Conservation (phyloP, 2,797 vertebrate genomes). For the Scomberomorus guttatus region DNA sequence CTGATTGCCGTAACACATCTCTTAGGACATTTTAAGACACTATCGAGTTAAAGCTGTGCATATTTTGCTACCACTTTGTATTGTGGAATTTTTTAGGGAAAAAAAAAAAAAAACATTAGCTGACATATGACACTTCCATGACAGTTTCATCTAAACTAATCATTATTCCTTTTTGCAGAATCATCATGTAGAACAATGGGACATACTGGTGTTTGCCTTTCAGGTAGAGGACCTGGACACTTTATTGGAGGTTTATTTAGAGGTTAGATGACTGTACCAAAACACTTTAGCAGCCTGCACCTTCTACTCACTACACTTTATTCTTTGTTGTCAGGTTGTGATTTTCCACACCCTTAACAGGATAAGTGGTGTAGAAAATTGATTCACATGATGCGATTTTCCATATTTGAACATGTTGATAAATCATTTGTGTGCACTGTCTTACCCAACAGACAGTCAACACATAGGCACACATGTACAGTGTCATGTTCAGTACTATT, state of each 20-base stretch:
- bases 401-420: neutral
- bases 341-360: constrained; percentile 11
- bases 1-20: constrained; percentile 70
- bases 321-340: constrained; percentile 13
- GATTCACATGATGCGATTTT: constrained; percentile 15
- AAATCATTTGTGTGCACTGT: neutral
- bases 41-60: constrained; percentile 39
- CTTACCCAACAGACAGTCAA: neutral
- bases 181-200: constrained; percentile 5
- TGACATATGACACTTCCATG: neutral
- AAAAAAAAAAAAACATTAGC: neutral
- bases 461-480: neutral
- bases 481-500: neutral
- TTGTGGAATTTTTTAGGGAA: neutral
- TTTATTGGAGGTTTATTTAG: neutral
- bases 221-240: constrained; percentile 34
- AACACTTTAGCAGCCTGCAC: constrained; percentile 47
- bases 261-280: constrained; percentile 25
- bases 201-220: constrained; percentile 38
- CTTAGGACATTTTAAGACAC: constrained; percentile 64
- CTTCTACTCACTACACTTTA: neutral
- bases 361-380: constrained; percentile 12
- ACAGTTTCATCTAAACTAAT: neutral
- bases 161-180: neutral
- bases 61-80: constrained; percentile 7